Conservation (phyloP, 1,140 invertebrate genomes). For the Meloidogyne hapla region DNA sequence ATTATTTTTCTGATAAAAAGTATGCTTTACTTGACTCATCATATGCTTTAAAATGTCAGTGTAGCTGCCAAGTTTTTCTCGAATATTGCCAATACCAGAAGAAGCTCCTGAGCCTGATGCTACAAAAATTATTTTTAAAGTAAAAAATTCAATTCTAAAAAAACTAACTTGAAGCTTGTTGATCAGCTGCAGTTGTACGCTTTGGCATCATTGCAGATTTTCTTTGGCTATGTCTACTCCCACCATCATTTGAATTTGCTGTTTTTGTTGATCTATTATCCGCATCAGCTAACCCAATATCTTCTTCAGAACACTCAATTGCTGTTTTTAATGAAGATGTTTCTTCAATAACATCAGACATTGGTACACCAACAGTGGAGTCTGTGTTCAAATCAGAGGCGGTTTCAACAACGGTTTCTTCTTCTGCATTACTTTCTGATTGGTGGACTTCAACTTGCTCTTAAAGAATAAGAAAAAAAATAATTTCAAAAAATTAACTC, state of each 20-base stretch:
- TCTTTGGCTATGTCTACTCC: background rate
- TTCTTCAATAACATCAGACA: background rate
- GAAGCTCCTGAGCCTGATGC: background rate
- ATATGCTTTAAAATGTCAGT: constrained; percentile 46
- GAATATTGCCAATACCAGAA: constrained; percentile 17
- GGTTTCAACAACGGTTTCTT: background rate
- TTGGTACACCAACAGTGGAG: background rate
- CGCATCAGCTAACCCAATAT: background rate
- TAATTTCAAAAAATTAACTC: background rate
- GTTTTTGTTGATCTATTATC: background rate
- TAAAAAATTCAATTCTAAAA: background rate
- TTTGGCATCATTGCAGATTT: background rate
- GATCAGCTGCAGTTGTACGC: background rate
- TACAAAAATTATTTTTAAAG: background rate
- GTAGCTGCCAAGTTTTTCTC: constrained; percentile 39
- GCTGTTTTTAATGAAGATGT: background rate
- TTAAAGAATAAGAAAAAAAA: background rate
- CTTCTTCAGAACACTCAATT: background rate
- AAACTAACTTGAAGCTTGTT: background rate
- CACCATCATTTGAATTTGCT: background rate
- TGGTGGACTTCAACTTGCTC: background rate
- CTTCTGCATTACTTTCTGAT: background rate
- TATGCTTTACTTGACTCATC: constrained; percentile 43
- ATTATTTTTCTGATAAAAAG: background rate
- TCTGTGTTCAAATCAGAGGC: background rate